A percentile compares a stretch with the other conserved stretches of the same genome.
Evolutionary conservation across 2,797 vertebrate species (phyloP).

Genomic region (Podarcis siculus): DNA sequence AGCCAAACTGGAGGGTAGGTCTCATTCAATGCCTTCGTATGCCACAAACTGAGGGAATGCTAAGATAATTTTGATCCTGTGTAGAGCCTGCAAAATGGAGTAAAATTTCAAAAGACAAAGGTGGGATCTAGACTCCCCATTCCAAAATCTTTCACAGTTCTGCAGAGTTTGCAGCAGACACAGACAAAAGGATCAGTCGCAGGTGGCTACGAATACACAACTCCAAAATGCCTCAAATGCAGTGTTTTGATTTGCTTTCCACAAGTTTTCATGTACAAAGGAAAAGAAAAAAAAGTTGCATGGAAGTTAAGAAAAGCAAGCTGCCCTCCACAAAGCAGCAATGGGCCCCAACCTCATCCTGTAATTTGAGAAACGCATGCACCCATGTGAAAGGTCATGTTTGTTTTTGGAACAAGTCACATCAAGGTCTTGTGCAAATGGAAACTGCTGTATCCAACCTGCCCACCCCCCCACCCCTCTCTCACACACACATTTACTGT

Average conservation of each 20-base stretch:
- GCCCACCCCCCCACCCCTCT: background rate
- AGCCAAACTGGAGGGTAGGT: background rate
- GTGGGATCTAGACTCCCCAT: background rate
- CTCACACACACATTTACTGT: background rate
- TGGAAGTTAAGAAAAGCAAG: slow-evolving; percentile 19
- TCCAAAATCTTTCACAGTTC: background rate
- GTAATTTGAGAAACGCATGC: slow-evolving; percentile 35
- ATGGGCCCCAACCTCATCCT: slow-evolving; percentile 33
- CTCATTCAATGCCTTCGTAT: background rate
- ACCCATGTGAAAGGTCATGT: slow-evolving; percentile 46
- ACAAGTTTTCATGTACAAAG: background rate
- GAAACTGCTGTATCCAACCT: slow-evolving; percentile 1
- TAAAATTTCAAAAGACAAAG: background rate
- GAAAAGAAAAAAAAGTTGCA: background rate
- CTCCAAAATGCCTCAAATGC: background rate
- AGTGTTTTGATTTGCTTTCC: background rate
- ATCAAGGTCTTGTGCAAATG: slow-evolving; percentile 40
- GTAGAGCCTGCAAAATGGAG: background rate
- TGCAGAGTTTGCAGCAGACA: too few relatives aligned
- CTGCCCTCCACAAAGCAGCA: background rate
- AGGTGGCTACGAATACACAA: background rate
- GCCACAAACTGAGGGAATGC: background rate
- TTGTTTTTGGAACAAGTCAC: slow-evolving; percentile 48
- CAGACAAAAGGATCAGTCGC: background rate
- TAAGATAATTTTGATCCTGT: background rate